Base-by-base conservation (phyloP, 2,113 vertebrate genomes). In the Aythya baeri region DNA sequence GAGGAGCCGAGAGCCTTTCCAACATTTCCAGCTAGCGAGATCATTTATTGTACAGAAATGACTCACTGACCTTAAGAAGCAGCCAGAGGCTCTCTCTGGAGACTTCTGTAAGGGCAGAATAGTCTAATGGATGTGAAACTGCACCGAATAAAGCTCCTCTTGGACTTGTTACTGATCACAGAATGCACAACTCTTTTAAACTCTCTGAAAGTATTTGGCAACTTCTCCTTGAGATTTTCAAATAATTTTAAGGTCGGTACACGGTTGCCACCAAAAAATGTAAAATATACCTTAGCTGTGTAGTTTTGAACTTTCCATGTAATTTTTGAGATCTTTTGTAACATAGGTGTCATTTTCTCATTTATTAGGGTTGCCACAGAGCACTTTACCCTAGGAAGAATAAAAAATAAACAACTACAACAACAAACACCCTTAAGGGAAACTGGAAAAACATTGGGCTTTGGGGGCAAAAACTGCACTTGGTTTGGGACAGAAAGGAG, bases 41-140 rank as follows among this genome's bases (percentile, higher is more conserved):
- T 90, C 70, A 50, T 82, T 88, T 73, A 6, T 46, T 84, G 77
- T 7, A 82, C 27, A 62, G 90, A 84, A 94, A 82, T 94, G 86
- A 96, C 44, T 91, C 87, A 63, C 27, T 83, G 83, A 95, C 92
- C 83, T 93, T 92, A 95, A 89, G 73, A 86, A 92, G 88, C 54
- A 91, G 92, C 77, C 94, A 94, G 81, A 75, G 44, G 58, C 66
- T 85, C 66, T 83, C 88, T 92, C 91, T 55, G 22, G 93, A 95
- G 90, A 57, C 76, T 63, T 32, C 65, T 68, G 57, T 43, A 86
- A 57, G 67, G 38, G 38, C 79, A 75, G 68, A 80, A 49, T 74
- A 55, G 77, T 74, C 68, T 65, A 83, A 86, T 81, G 86, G 79
- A 86, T 78, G 83, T 34, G 90, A 91, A 91, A 78, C 38, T 49